phyloP scores from a whole-genome alignment of 2,888 invertebrate genomes.

The Steromphala cineraria region DNA sequence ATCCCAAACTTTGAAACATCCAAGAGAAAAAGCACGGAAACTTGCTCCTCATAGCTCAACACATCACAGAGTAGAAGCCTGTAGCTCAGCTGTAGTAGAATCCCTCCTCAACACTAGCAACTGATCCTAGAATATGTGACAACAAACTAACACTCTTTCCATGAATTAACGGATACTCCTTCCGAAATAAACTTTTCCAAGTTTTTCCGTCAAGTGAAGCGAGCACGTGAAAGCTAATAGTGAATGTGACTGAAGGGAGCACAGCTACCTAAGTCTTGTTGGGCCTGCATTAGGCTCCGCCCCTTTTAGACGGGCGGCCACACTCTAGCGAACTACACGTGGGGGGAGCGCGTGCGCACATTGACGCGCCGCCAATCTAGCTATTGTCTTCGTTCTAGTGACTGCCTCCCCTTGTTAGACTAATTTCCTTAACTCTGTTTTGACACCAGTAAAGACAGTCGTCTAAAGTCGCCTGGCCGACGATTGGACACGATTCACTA shows the following conservation, averaged over 20 bases:
- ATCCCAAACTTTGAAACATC: neutral
- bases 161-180: neutral
- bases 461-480: neutral
- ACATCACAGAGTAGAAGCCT: neutral
- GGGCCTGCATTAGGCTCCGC: neutral
- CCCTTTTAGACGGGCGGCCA: neutral
- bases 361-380: constrained; percentile 8
- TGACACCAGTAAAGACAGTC: neutral
- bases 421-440: neutral
- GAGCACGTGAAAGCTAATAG: neutral
- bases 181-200: neutral
- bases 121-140: neutral
- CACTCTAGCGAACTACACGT: neutral
- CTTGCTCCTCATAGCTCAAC: neutral
- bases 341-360: neutral
- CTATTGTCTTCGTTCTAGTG: neutral
- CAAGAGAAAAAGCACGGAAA: neutral
- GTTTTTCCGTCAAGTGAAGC: neutral
- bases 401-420: neutral
- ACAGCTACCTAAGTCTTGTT: neutral
- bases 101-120: neutral
- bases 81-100: neutral
- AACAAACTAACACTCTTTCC: neutral
- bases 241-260: neutral
- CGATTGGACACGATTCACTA: neutral